Evolutionary conservation across 2,888 invertebrate species (phyloP), one percentile per base, ranked within the genome.

Genomic region (Lithophane ornitopus): DNA sequence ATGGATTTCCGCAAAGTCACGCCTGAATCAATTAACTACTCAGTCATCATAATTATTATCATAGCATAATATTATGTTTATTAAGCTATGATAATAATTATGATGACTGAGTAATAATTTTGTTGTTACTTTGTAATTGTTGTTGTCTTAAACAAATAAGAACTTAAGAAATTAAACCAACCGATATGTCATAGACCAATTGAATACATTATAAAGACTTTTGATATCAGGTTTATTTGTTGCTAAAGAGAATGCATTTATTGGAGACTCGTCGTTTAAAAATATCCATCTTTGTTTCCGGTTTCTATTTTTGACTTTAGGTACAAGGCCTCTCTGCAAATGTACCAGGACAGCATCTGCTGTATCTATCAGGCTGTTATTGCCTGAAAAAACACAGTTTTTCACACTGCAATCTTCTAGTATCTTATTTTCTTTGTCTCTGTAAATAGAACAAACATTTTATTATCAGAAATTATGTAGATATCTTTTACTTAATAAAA

Each of bases 121-220:
- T 22, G 49, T 49, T 19, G 19, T 19, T 49, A 22, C 49, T 2
- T 49, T 22, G 9, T 22, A 9, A 22, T 49, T 49, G 9, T 22
- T 22, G 19, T 49, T 49, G 49, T 22, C 19, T 22, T 49, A 8
- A 49, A 22, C 22, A 49, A 49, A 22, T 19, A 49, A 49, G 19
- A 16, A 12, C 0, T 8, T 11, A 8, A 26, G 16, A 68, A 26
- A 3, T 8, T 16, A 16, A n/a, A 34, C 56, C 84, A 90, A 98
- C 97, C 97, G 96, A 89, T 97, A 98, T 3, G 97, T 97, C 97
- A 98, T 97, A 0, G 98, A 97, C 98, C 98, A 98, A 90, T 98
- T 98, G 88, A 98, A 98, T n/a, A 97, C 81, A 22, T 97, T 96
- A 79, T 97, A 95, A 84, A 97, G 97, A 46, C 96, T 91, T 3